Conservation (phyloP, 2,113 vertebrate species). For the Gnathochromis pfefferi region DNA sequence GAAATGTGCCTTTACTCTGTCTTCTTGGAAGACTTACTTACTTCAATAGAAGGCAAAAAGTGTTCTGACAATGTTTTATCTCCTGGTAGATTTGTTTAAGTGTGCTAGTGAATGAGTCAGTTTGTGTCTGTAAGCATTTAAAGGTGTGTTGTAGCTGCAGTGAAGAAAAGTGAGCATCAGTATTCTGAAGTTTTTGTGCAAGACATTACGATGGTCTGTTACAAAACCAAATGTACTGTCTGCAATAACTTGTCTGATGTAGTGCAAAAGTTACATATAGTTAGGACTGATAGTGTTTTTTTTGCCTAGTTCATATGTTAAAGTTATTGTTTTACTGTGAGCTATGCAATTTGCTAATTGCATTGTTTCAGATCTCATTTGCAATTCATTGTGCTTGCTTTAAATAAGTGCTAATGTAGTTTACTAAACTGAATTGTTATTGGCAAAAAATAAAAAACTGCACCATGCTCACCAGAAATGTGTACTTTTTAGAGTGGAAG, state of each 20-base stretch:
- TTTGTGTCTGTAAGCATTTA: background rate
- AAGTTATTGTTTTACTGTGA: background rate
- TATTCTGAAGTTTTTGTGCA: background rate
- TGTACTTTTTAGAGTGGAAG: slow-evolving; percentile 76
- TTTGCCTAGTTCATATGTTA: background rate
- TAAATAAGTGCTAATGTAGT: background rate
- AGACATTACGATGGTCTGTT: background rate
- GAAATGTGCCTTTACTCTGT: background rate
- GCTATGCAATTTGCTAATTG: background rate
- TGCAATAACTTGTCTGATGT: background rate
- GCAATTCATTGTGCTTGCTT: background rate
- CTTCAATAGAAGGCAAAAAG: background rate
- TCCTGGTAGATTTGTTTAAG: background rate
- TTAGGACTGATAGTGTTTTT: background rate
- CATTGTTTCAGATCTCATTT: background rate
- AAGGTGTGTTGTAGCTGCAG: background rate
- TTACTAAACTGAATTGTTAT: background rate
- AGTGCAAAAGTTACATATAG: background rate
- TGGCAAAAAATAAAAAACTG: background rate
- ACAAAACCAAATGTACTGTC: background rate
- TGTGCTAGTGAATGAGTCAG: background rate
- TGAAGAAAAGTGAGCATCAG: background rate
- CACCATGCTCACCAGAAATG: background rate
- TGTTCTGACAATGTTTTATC: background rate
- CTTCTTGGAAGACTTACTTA: background rate